phyloP scores from a whole-genome alignment of 2,797 vertebrate species.

The Phylloscopus collybita region DNA sequence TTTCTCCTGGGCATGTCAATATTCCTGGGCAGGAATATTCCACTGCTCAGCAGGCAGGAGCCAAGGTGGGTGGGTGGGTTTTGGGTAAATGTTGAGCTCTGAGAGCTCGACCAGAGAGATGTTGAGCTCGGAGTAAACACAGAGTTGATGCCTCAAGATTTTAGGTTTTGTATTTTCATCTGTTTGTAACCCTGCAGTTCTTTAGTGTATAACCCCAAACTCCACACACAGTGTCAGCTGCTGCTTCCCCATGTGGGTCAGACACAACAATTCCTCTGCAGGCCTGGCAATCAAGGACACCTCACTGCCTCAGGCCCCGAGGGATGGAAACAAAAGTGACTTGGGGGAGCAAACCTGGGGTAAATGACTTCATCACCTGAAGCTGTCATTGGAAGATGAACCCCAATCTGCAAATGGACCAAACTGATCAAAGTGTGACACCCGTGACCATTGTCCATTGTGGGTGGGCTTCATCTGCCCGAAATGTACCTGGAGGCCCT shows the following conservation, averaged over 20 bases:
- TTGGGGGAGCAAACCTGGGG: background rate
- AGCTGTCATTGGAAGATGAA: background rate
- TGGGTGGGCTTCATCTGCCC: background rate
- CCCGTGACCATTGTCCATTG: fast-evolving
- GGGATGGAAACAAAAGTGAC: background rate
- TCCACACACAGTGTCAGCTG: background rate
- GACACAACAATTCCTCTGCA: background rate
- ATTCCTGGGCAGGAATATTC: background rate
- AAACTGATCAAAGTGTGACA: background rate
- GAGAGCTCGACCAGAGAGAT: background rate
- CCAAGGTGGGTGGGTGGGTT: slow-evolving; percentile 7
- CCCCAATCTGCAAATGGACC: background rate
- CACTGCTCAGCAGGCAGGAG: background rate
- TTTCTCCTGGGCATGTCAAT: slow-evolving; percentile 2
- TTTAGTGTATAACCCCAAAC: fast-evolving
- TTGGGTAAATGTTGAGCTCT: background rate
- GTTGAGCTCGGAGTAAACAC: background rate
- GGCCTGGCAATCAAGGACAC: background rate
- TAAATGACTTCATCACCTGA: background rate
- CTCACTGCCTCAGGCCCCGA: background rate
- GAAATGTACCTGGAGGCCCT: background rate
- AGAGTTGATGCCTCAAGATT: background rate
- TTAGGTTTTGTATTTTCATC: fast-evolving
- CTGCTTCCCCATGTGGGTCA: background rate
- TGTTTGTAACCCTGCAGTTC: fast-evolving